Evolutionary conservation across 2,888 invertebrate genomes (phyloP), one percentile per base, ranked within the genome.

Genomic region (Malthinus flaveolus): DNA sequence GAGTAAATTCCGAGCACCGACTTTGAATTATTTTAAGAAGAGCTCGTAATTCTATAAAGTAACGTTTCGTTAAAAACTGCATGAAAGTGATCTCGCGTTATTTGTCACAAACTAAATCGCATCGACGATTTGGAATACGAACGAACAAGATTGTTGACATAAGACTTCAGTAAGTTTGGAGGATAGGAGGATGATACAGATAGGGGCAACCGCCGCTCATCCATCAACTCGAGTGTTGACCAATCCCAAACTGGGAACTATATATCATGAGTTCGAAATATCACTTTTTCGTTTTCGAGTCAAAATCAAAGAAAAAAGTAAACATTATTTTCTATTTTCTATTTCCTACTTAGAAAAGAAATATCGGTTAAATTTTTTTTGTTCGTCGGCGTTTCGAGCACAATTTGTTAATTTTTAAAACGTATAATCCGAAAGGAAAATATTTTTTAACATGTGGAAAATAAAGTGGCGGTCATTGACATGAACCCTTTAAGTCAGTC

Each of bases 161-260:
- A 61, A 46, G 56, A 56, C 60, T 61, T 61, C 53, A 53, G 52
- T 39, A 61, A 61, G 53, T 61, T 57, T 15, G 49, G 44, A 46
- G 52, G 61, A 64, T 59, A 58, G 60, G 50, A 60, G 62, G 59
- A 61, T 54, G 65, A 64, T 62, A 62, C 63, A 64, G 62, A 66
- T 62, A 61, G 65, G 66, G 64, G 67, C 62, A 67, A 64, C 67
- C 44, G 51, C 63, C 67, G 64, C 64, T 70, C 72, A 73, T 73
- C 71, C 71, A 72, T 73, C 72, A 73, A 71, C 63, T 71, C 65
- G 56, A 73, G 72, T 72, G 72, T 73, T 73, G 73, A 72, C 71
- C 72, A 68, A 68, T 70, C 69, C 63, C 68, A 67, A 68, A 68
- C 66, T 66, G 66, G 65, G 65, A 65, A 61, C 68, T 63, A 65